Evolutionary conservation across 2,888 invertebrate species (phyloP).

Genomic region (Trachelus iudaicus): DNA sequence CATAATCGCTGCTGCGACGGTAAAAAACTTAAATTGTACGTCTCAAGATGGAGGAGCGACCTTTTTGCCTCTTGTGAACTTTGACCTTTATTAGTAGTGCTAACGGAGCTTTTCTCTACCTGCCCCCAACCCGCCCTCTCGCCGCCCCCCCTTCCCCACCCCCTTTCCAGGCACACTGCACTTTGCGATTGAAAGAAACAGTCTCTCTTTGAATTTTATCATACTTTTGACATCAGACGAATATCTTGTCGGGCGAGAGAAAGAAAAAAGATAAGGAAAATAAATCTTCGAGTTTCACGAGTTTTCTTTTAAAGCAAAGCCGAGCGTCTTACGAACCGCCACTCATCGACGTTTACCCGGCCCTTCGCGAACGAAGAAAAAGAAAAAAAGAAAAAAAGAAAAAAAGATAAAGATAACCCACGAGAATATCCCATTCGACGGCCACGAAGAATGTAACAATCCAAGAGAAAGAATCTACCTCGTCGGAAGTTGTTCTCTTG

Average conservation of each 20-base stretch:
- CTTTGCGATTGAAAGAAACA: conserved; percentile 9
- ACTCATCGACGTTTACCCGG: not conserved
- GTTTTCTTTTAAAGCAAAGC: not conserved
- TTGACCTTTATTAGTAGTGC: not conserved
- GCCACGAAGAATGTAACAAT: conserved; percentile 27
- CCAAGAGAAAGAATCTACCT: conserved; percentile 19
- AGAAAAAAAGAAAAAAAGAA: not conserved
- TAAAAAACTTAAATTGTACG: not conserved
- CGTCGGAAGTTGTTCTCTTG: conserved; percentile 24
- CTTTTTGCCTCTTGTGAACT: not conserved
- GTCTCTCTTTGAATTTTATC: not conserved
- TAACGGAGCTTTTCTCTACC: not conserved
- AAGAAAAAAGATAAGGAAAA: not conserved
- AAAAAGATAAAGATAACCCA: not conserved
- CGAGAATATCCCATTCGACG: not conserved
- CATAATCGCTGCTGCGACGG: not conserved
- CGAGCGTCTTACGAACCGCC: not conserved
- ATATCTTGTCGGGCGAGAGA: not conserved
- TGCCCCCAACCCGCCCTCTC: conserved; percentile 20
- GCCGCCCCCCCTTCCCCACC: not conserved
- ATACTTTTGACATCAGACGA: not conserved
- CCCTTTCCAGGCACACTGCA: not conserved
- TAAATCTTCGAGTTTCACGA: not conserved
- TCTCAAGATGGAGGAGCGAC: not conserved
- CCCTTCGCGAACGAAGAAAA: not conserved